Conservation (phyloP, 2,113 vertebrate genomes). For the Lates calcarifer region DNA sequence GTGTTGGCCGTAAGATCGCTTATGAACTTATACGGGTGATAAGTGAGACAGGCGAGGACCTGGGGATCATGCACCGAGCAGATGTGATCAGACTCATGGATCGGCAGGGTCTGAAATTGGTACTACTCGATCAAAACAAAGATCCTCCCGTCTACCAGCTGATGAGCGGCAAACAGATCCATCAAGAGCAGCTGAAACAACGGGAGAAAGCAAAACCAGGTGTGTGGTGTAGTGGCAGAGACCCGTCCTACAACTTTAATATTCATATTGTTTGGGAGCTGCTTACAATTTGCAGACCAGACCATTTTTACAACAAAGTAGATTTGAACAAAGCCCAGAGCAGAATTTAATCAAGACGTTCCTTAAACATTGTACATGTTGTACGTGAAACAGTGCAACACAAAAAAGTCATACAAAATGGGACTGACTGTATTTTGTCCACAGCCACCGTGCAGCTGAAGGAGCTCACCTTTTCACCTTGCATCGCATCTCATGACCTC, state of each 20-base stretch:
- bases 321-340: neutral
- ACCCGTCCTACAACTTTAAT: neutral
- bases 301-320: neutral
- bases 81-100: constrained; percentile 89
- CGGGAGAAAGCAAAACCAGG: constrained; percentile 87
- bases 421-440: neutral
- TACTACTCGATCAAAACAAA: constrained; percentile 76
- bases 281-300: neutral
- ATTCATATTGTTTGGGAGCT: no score
- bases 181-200: constrained; percentile 87
- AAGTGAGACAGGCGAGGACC: constrained; percentile 84
- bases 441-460: constrained; percentile 87
- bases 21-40: constrained; percentile 86
- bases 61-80: constrained; percentile 90
- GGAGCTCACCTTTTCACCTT: constrained; percentile 87
- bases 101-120: constrained; percentile 85
- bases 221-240: constrained; percentile 55
- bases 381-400: neutral
- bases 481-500: constrained; percentile 91
- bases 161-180: constrained; percentile 92
- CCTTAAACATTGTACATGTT: neutral
- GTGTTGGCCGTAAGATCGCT: constrained; percentile 88
- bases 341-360: neutral
- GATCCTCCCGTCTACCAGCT: constrained; percentile 91
- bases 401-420: no score